Percentiles rank a stretch among this genome's conserved stretches.
phyloP scores from a whole-genome alignment of 64 coral and sea anemone genomes.

The Montipora cactus region DNA sequence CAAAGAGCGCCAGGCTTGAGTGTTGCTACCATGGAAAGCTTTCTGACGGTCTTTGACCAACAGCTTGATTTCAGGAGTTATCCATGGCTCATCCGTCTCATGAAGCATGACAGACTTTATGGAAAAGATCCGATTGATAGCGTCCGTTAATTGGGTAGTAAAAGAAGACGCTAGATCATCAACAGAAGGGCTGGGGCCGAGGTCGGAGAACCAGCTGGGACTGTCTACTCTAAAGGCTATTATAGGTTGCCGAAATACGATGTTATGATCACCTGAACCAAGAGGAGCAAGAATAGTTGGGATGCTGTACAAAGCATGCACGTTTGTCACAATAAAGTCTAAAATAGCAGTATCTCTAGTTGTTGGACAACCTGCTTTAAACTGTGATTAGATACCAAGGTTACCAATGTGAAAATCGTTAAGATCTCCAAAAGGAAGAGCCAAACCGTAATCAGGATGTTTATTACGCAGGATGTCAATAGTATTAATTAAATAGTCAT shows the following conservation, averaged over 20 bases:
- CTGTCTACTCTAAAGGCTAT: conserved; percentile 4
- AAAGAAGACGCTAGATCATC: conserved; percentile 18
- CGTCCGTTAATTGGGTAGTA: background rate
- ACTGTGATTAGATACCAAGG: conserved; percentile 30
- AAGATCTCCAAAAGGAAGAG: conserved; percentile 47
- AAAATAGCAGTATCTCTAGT: conserved; percentile 55
- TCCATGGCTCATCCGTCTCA: background rate
- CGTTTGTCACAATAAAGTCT: conserved; percentile 76
- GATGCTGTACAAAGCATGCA: conserved; percentile 38
- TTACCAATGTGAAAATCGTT: conserved; percentile 53
- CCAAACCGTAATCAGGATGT: conserved; percentile 35
- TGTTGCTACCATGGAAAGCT: too few species aligned
- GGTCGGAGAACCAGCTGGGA: conserved; percentile 32
- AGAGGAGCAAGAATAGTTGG: conserved; percentile 18
- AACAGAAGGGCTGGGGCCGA: conserved; percentile 20
- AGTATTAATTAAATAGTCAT: conserved; percentile 58
- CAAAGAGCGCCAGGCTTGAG: too few species aligned
- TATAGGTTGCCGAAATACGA: conserved; percentile 28
- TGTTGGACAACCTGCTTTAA: conserved; percentile 80
- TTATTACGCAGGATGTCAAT: conserved; percentile 24
- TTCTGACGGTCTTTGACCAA: conserved; percentile 52
- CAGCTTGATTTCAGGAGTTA: conserved; percentile 29
- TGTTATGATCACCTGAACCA: conserved; percentile 62
- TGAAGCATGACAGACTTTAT: background rate
- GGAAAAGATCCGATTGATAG: background rate